Evolutionary conservation across 2,113 vertebrate genomes (phyloP).

Genomic region (Mustela lutreola): DNA sequence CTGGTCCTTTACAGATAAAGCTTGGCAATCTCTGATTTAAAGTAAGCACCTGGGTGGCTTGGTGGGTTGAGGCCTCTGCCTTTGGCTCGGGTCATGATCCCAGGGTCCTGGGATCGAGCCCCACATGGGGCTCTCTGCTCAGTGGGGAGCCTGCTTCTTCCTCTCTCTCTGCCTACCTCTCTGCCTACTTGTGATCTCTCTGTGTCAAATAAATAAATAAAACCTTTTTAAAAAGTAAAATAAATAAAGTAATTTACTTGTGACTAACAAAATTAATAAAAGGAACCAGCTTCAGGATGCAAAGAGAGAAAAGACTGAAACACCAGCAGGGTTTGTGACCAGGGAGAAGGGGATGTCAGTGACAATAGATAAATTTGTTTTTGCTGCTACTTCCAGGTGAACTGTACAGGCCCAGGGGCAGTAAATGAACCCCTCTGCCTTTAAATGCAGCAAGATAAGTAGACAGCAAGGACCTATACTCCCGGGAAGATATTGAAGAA

Average conservation of each 20-base stretch:
- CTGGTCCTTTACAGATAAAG: conserved; percentile 8
- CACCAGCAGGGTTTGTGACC: not conserved
- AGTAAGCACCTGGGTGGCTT: not conserved
- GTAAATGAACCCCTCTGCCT: not conserved
- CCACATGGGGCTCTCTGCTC: no score
- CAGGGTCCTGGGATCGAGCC: no score
- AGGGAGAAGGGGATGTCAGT: not conserved
- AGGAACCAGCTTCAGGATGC: not conserved
- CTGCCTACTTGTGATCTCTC: no score
- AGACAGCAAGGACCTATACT: not conserved
- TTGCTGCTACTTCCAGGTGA: not conserved
- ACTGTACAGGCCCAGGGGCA: not conserved
- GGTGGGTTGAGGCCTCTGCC: no score
- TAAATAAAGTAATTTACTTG: not conserved
- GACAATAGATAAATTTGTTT: not conserved
- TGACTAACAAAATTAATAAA: conserved; percentile 48
- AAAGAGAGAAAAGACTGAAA: not conserved
- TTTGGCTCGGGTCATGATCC: no score
- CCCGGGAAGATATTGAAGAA: not conserved
- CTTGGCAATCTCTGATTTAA: conserved; percentile 3
- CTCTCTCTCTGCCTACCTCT: no score
- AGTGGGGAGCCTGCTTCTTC: no score
- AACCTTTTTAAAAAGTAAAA: no score
- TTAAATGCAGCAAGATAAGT: not conserved
- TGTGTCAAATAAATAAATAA: no score